Evolutionary conservation across 2,113 vertebrate genomes (phyloP).

Genomic region (Anolis carolinensis): DNA sequence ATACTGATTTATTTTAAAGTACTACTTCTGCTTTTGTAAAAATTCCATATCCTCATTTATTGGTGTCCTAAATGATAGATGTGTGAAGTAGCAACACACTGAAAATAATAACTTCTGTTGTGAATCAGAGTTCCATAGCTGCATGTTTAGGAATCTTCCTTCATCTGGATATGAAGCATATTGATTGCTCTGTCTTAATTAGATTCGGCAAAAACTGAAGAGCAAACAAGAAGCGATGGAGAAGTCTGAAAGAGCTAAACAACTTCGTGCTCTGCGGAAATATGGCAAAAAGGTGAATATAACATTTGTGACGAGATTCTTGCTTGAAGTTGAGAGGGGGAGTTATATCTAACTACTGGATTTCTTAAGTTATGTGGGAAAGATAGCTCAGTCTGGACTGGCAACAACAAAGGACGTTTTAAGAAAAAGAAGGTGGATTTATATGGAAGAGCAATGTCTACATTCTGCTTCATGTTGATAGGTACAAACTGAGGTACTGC

Average conservation of each 20-base stretch:
- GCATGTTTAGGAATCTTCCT: neutral
- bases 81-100: neutral
- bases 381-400: conserved; percentile 4
- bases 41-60: neutral
- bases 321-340: neutral
- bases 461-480: conserved; percentile 64
- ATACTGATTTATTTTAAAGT: neutral
- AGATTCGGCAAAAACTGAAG: conserved; percentile 90
- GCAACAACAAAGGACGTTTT: neutral
- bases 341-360: neutral
- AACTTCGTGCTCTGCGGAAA: conserved; percentile 92
- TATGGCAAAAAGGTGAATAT: conserved; percentile 93
- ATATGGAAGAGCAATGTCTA: neutral
- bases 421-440: neutral
- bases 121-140: neutral
- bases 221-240: conserved; percentile 89
- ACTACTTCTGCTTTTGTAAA: neutral
- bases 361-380: neutral
- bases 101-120: neutral
- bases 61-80: neutral
- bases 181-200: conserved; percentile 46
- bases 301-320: neutral
- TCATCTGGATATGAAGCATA: neutral
- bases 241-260: conserved; percentile 94
- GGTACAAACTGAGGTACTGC: conserved; percentile 94